phyloP scores from a whole-genome alignment of 2,797 vertebrate species.

The Clamator glandarius region DNA sequence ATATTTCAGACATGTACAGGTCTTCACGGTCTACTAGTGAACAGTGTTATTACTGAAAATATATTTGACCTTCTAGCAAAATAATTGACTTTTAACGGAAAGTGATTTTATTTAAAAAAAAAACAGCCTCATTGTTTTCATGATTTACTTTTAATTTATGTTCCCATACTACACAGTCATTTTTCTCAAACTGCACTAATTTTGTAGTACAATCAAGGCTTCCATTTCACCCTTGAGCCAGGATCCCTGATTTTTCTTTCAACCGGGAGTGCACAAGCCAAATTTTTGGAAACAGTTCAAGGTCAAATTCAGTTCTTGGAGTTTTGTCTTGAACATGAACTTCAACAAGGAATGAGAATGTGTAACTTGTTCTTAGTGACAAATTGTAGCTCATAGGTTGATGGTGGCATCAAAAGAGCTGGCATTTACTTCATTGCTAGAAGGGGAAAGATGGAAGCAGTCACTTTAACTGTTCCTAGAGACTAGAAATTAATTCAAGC shows the following conservation, averaged over 20 bases:
- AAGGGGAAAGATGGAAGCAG: not conserved
- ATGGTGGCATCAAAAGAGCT: not conserved
- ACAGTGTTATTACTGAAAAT: conserved; percentile 56
- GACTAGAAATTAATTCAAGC: not conserved
- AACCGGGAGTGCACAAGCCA: conserved; percentile 22
- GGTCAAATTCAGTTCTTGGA: conserved; percentile 47
- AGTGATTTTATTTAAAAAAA: conserved; percentile 26
- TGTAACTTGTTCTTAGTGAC: not conserved
- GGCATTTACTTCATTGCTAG: not conserved
- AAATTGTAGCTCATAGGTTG: not conserved
- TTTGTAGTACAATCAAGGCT: conserved; percentile 54
- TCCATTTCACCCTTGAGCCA: conserved; percentile 46
- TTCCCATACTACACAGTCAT: not conserved
- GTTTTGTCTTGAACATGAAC: conserved; percentile 41
- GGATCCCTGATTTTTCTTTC: conserved; percentile 18
- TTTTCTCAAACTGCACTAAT: conserved; percentile 37
- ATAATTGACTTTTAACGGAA: conserved; percentile 67
- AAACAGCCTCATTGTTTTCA: conserved; percentile 57
- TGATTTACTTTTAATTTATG: conserved; percentile 70
- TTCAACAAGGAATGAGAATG: not conserved
- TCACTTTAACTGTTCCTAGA: not conserved
- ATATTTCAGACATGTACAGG: conserved; percentile 46
- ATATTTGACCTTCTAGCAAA: conserved; percentile 57
- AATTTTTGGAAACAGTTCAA: conserved; percentile 18
- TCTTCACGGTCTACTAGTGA: conserved; percentile 77